phyloP scores from a whole-genome alignment of 1,140 invertebrate genomes.

The Matsumurasca onukii region DNA sequence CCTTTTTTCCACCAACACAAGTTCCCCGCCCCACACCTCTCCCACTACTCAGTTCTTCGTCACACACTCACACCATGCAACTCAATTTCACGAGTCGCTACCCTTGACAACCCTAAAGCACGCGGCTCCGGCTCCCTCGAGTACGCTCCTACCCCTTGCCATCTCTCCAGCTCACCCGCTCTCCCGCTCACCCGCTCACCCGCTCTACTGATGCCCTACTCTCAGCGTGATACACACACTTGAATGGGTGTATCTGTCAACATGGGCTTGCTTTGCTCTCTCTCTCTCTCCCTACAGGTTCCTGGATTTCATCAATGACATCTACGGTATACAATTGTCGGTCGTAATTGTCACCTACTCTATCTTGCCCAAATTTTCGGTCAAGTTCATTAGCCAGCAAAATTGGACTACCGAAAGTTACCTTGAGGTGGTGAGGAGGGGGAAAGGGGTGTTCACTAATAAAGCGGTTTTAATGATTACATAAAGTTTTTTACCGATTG shows the following conservation, averaged over 20 bases:
- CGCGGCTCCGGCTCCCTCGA: slow-evolving; percentile 14
- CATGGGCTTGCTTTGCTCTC: no score
- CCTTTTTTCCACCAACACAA: slow-evolving; percentile 34
- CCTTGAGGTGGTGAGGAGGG: no score
- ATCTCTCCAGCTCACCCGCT: neutral
- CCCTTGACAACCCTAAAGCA: slow-evolving; percentile 35
- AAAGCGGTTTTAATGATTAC: no score
- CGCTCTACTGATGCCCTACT: neutral
- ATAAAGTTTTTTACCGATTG: no score
- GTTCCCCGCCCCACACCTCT: neutral
- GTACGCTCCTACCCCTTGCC: slow-evolving; percentile 7
- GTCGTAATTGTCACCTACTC: no score
- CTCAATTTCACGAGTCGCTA: slow-evolving; percentile 36
- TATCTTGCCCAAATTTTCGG: no score
- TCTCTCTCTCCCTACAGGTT: no score
- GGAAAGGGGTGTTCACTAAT: no score
- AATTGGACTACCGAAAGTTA: no score
- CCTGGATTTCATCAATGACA: no score
- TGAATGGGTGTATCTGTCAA: slow-evolving; percentile 23
- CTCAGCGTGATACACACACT: slow-evolving; percentile 8
- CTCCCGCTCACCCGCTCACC: neutral
- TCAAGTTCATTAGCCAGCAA: no score
- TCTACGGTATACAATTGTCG: no score
- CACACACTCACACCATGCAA: slow-evolving; percentile 32
- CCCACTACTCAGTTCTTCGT: slow-evolving; percentile 23